Percentiles rank a stretch among this genome's conserved stretches.
These are phyloP conservation scores for Peromyscus polionotus DNA, from an alignment of 2,113 vertebrate genomes.

Conservation along the genomic window DNA sequence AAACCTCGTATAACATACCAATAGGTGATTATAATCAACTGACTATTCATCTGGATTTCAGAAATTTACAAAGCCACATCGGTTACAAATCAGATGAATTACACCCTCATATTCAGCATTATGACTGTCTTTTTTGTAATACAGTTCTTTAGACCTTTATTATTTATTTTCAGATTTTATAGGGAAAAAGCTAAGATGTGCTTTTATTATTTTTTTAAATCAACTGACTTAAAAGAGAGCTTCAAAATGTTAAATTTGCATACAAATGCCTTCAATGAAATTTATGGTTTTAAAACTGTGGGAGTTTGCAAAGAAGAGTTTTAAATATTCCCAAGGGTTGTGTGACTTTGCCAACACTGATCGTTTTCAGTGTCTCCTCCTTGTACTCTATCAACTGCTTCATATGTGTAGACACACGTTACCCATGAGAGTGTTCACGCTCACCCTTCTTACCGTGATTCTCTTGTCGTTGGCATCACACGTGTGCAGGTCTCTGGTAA, in stretches of 20 bases:
- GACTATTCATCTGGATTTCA: constrained; percentile 64
- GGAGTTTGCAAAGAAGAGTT: background rate
- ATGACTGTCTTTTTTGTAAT: background rate
- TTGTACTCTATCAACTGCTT: background rate
- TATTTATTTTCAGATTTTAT: constrained; percentile 38
- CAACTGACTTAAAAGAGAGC: background rate
- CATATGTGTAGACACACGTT: background rate
- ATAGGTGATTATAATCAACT: constrained; percentile 52
- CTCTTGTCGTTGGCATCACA: constrained; percentile 92
- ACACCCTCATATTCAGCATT: background rate
- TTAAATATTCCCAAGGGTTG: background rate
- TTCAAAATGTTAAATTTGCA: constrained; percentile 46
- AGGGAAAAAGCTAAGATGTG: background rate
- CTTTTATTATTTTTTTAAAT: background rate
- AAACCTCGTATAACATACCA: constrained; percentile 29
- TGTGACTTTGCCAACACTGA: background rate
- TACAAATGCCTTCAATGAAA: constrained; percentile 23
- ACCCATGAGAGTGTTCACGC: background rate
- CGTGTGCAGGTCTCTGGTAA: constrained; percentile 91
- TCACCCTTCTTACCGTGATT: constrained; percentile 89
- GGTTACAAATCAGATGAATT: constrained; percentile 46
- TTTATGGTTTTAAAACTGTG: background rate
- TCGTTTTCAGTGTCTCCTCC: background rate
- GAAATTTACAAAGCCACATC: constrained; percentile 43
- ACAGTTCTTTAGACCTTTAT: constrained; percentile 9